Evolutionary conservation across 2,888 invertebrate genomes (phyloP), one percentile per base, ranked within the genome.

Genomic region (Drosophila paranaensis): DNA sequence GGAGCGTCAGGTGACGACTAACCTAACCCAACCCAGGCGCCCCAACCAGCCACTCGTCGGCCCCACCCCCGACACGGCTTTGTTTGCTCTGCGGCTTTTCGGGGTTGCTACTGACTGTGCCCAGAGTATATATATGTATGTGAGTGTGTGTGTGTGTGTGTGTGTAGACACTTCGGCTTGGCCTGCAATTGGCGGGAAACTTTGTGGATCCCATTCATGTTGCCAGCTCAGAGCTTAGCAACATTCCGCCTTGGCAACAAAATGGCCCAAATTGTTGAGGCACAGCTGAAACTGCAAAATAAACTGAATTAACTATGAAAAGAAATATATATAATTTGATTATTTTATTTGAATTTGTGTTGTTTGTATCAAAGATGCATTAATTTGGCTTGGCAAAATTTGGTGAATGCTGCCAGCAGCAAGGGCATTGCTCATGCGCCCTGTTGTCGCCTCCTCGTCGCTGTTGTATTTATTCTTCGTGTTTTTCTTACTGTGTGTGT

Each of bases 111-210:
- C 50, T 71, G 16, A 14, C 30, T 45, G 50, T 62, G 46, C n/a
- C 16, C 48, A 56, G 51, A 25, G 51, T 53, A 51, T 56, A 43
- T n/a, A n/a, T n/a, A n/a, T n/a, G n/a, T n/a, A n/a, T 56, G 33
- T 39, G 13, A 48, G 30, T 53, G 55, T 63, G 60, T 61, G 48
- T 67, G 48, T 50, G 9, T 50, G 62, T 81, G 63, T 88, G 74
- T 77, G 71, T 79, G 88, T 89, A 60, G 78, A 74, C 78, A 77
- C 83, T 84, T 88, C 84, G 89, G 90, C 82, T 86, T 88, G 84
- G 74, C 77, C 76, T 82, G 82, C 82, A 89, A 85, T 90, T 90
- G 90, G 90, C 90, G 91, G 90, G 91, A 90, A 90, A 90, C 75
- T 71, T 71, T 88, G 90, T 90, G 89, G 88, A 88, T 79, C 35